Base-by-base conservation (phyloP, 1,140 invertebrate species). In the Orius insidiosus region DNA sequence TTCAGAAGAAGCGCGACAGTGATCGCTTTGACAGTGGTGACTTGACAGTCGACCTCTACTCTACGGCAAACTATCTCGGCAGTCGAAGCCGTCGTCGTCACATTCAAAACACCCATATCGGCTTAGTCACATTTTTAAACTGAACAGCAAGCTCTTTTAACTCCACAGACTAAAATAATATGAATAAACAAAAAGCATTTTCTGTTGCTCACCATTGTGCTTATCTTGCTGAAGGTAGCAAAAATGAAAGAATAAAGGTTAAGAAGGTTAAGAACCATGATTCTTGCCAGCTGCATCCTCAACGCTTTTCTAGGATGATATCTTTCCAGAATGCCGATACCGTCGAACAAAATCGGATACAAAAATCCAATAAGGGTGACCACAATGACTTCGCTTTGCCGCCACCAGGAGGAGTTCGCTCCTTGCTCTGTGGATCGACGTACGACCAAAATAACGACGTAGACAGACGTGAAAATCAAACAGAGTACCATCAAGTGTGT, bases 231-330 rank as follows among this genome's bases (percentile, higher is more conserved):
- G 61, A 96, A 96, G n/a, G 93, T 69, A 0, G 92, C 87, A 59
- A 95, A 83, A 58, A 95, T 94, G 19, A 98, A 65, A 0, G 92
- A 92, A 58, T 94, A 94, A 53, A 97, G 71, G 63, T 96, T 98
- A 14, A 97, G 65, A 42, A 97, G 71, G 67, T 98, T 95, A 11
- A 97, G 66, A 2, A 88, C 68, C 79, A 97, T 90, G 52, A 97
- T 96, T 56, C 93, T 77, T 19, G 78, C 88, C 32, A 98, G 64
- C 66, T 96, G 90, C 48, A 90, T 66, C 45, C 88, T 64, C 1
- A 97, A 62, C 58, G 89, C 85, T 55, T 86, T 88, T 40, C 92
- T 72, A 0, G 94, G 93, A 68, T 97, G 92, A 61, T 93, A 92
- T 55, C 79, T 78, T 61, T 98, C 94, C 44, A 94, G 67, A 39